phyloP scores from a whole-genome alignment of 1,140 invertebrate species.

The Chionoecetes opilio region DNA sequence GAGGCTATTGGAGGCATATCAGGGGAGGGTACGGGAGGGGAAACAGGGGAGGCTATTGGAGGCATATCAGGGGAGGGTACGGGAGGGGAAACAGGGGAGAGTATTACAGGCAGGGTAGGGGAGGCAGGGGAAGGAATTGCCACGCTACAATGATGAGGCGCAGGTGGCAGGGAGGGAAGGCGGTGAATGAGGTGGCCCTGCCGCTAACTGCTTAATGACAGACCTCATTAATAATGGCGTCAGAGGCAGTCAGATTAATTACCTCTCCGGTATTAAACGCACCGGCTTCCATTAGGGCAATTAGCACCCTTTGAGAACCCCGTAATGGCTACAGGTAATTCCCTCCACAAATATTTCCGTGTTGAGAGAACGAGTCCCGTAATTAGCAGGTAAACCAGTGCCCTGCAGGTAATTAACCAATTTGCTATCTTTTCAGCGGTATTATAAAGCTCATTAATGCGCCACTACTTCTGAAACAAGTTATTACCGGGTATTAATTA shows the following conservation, averaged over 20 bases:
- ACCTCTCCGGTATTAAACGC: not conserved
- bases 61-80: not conserved
- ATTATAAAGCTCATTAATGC: not conserved
- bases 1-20: too few species aligned
- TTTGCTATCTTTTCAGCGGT: not conserved
- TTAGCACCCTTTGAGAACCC: not conserved
- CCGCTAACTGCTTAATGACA: not conserved
- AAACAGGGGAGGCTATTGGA: too few species aligned
- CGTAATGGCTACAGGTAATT: not conserved
- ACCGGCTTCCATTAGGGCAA: not conserved
- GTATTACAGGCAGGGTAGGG: too few species aligned
- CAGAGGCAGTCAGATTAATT: constrained; percentile 17
- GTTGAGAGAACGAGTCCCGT: not conserved
- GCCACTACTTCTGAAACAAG: not conserved
- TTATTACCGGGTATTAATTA: constrained; percentile 12
- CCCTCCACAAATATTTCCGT: constrained; percentile 9
- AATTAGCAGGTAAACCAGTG: not conserved
- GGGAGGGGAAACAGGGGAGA: not conserved
- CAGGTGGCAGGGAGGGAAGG: not conserved
- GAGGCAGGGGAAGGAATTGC: too few species aligned
- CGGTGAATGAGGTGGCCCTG: not conserved
- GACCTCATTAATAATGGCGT: not conserved
- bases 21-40: too few species aligned
- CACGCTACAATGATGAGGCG: too few species aligned
- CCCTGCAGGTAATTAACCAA: not conserved